Evolutionary conservation across 2,888 invertebrate species (phyloP).

Genomic region (Adelognathus sp.): DNA sequence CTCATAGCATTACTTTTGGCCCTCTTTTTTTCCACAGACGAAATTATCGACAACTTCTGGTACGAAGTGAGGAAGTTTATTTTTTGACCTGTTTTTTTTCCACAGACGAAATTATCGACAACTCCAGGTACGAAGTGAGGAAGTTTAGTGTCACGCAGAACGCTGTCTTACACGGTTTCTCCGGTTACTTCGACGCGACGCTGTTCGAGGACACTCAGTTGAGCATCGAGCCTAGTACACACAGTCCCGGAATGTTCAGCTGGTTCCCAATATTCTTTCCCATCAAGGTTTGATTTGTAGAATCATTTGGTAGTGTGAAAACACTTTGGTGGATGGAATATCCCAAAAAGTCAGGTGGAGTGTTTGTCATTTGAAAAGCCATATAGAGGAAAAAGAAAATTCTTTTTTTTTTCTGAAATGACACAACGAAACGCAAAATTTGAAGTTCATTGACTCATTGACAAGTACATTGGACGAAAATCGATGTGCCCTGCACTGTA

Average conservation of each 20-base stretch:
- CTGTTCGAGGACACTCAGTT: slow-evolving; percentile 92
- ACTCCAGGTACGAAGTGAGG: slow-evolving; percentile 87
- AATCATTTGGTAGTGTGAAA: slow-evolving; percentile 14
- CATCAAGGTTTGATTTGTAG: slow-evolving; percentile 84
- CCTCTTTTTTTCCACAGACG: slow-evolving; percentile 75
- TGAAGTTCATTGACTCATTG: too few relatives aligned
- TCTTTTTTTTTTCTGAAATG: too few relatives aligned
- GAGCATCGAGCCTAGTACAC: slow-evolving; percentile 94
- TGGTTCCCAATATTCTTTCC: slow-evolving; percentile 99
- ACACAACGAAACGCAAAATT: too few relatives aligned
- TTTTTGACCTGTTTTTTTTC: slow-evolving; percentile 56
- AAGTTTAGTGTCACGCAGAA: slow-evolving; percentile 88
- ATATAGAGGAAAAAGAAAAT: too few relatives aligned
- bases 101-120: slow-evolving; percentile 84
- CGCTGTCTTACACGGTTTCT: slow-evolving; percentile 95
- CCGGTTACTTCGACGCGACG: slow-evolving; percentile 96
- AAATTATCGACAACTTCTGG: slow-evolving; percentile 85
- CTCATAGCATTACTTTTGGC: too few relatives aligned
- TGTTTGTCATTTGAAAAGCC: too few relatives aligned
- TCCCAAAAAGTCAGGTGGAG: too few relatives aligned
- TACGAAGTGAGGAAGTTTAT: neutral
- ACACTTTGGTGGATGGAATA: neutral
- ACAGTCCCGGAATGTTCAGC: slow-evolving; percentile 96
- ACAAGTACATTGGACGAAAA: too few relatives aligned
- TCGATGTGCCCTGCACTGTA: too few relatives aligned